Percentiles rank a stretch among this genome's conserved stretches.
Conservation (phyloP, 2,113 vertebrate genomes). For the Butorides virescens region DNA sequence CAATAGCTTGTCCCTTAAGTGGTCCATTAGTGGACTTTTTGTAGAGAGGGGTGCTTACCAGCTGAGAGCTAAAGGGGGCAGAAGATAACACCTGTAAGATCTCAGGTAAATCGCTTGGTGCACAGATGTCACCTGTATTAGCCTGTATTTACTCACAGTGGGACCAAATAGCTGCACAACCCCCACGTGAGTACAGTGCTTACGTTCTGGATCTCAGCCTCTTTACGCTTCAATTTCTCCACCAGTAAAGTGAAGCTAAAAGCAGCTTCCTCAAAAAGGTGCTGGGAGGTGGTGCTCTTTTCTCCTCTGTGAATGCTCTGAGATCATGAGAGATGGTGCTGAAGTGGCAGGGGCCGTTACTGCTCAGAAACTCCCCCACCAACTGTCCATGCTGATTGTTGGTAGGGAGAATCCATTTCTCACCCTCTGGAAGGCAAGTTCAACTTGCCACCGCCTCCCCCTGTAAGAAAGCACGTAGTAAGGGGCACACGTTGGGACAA, state of each 20-base stretch:
- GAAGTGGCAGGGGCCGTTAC: neutral
- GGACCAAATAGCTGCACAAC: neutral
- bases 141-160: neutral
- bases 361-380: neutral
- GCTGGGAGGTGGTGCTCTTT: neutral
- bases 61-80: neutral
- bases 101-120: neutral
- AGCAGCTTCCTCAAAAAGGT: neutral
- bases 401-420: neutral
- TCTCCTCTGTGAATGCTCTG: neutral
- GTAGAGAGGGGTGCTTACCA: neutral
- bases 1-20: neutral
- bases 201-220: neutral
- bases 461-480: neutral
- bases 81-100: neutral
- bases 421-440: neutral
- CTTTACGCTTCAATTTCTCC: neutral
- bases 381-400: neutral
- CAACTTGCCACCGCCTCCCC: neutral
- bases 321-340: neutral
- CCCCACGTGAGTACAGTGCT: neutral
- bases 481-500: neutral
- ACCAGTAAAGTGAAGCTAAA: neutral
- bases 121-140: neutral
- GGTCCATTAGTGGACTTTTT: neutral